Base-by-base conservation (phyloP, 2,888 invertebrate species). In the Meteorus colon region DNA sequence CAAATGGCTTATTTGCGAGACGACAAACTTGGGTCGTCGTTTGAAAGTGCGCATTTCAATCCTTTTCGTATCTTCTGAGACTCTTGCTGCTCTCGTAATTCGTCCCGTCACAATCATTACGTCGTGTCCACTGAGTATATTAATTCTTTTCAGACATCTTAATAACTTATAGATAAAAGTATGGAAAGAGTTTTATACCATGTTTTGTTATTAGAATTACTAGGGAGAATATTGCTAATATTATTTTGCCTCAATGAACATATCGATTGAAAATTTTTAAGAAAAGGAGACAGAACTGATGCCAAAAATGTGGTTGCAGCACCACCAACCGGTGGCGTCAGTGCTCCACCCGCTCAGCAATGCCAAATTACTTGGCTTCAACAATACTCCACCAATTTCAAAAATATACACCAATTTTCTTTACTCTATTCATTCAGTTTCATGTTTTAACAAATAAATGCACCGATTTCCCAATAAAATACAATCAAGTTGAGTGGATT, bases 311-410 rank as follows among this genome's bases (percentile, higher is more conserved):
- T 51, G 72, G 45, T 31, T 31, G 24, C 67, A 59, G 68, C 68
- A 48, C 60, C 48, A 14, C 60, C 5, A 78, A 48, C 70, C 77
- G 76, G 77, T 77, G 78, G 76, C 76, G 79, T 78, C 76, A 78
- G 79, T 79, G 75, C 76, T 76, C 76, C 76, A 77, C 78, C 74
- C 74, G 73, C 73, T 70, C 78, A 76, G 70, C 55, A 66, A 73
- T 79, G 79, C 79, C 79, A 79, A 79, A 79, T 79, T 76, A 76
- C 74, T 79, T 79, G 77, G 79, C 78, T 76, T 75, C 77, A 78
- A 78, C 5, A 8, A n/a, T n/a, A 4, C 6, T 55, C 55, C 55
- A 19, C 55, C 19, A 55, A 2, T 19, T 24, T 19, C 2, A 55
- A 55, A 55, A 8, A 55, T 19, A 55, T 55, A 55, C 5, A 55